Percentiles rank a stretch among this genome's conserved stretches.
phyloP scores from a whole-genome alignment of 2,888 invertebrate genomes.

The Drosophila subquinaria region DNA sequence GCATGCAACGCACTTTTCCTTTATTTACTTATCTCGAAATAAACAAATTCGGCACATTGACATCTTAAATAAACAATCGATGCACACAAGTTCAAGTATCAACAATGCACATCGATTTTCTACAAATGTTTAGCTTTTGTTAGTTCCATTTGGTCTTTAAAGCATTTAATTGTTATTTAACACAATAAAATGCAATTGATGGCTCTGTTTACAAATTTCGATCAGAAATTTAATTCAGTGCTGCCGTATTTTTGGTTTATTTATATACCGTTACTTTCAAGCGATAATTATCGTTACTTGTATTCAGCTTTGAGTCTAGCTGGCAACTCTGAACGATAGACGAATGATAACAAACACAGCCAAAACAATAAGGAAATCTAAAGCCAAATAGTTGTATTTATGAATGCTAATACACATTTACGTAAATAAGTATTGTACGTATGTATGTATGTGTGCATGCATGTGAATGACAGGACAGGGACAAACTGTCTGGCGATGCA shows the following conservation, averaged over 20 bases:
- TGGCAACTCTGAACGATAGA: constrained; percentile 37
- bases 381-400: constrained; percentile 6
- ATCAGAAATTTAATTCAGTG: not conserved
- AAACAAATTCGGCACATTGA: constrained; percentile 41
- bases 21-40: constrained; percentile 39
- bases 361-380: constrained; percentile 55
- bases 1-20: constrained; percentile 37
- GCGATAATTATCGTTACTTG: not conserved
- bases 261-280: not conserved
- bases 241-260: not conserved
- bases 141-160: not conserved
- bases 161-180: constrained; percentile 19
- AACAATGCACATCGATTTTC: constrained; percentile 25
- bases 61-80: constrained; percentile 31
- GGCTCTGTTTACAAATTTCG: constrained; percentile 9
- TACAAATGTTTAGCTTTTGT: not conserved
- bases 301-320: not conserved
- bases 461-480: constrained; percentile 64
- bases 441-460: constrained; percentile 13
- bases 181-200: constrained; percentile 14
- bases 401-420: not conserved
- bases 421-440: not conserved
- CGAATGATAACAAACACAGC: constrained; percentile 23
- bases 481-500: constrained; percentile 66
- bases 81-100: constrained; percentile 20